These are phyloP conservation scores for Mechanitis mazaeus DNA, from an alignment of 2,888 invertebrate species.

Conservation along the genomic window DNA sequence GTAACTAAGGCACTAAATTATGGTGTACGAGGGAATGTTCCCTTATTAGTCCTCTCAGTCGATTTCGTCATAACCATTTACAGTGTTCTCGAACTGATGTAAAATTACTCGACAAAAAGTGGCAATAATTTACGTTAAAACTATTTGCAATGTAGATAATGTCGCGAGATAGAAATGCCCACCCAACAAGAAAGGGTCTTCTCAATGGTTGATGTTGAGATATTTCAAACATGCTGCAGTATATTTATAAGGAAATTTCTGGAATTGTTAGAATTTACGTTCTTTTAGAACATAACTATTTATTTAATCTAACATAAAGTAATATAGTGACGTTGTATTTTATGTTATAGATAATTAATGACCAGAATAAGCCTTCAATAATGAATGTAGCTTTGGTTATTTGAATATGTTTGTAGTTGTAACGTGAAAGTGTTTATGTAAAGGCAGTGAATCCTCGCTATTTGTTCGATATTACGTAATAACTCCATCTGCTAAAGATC, in stretches of 20 bases:
- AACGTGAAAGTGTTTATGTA: slow-evolving; percentile 68
- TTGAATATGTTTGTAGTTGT: slow-evolving; percentile 25
- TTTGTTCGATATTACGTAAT: slow-evolving; percentile 63
- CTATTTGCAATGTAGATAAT: slow-evolving; percentile 35
- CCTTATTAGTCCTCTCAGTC: slow-evolving; percentile 49
- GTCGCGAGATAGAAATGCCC: slow-evolving; percentile 40
- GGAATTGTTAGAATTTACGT: slow-evolving; percentile 13
- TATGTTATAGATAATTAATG: not conserved
- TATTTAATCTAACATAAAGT: slow-evolving; percentile 29
- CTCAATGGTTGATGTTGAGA: slow-evolving; percentile 24
- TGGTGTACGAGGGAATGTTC: slow-evolving; percentile 42
- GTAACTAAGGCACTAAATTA: slow-evolving; percentile 44
- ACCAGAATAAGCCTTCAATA: no score
- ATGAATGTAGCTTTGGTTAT: not conserved
- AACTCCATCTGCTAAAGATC: slow-evolving; percentile 57
- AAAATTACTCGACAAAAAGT: slow-evolving; percentile 39
- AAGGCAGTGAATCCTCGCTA: slow-evolving; percentile 57
- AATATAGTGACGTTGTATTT: not conserved
- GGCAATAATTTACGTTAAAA: slow-evolving; percentile 35
- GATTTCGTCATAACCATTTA: slow-evolving; percentile 52
- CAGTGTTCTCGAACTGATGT: slow-evolving; percentile 28
- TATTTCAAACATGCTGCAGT: slow-evolving; percentile 17
- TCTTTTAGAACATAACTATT: slow-evolving; percentile 28
- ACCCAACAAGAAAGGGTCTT: slow-evolving; percentile 44
- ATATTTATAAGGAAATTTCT: slow-evolving; percentile 8